Evolutionary conservation across 37 sponge, comb jelly and placozoan genomes (phyloP).

Genomic region (Agelas oroides): DNA sequence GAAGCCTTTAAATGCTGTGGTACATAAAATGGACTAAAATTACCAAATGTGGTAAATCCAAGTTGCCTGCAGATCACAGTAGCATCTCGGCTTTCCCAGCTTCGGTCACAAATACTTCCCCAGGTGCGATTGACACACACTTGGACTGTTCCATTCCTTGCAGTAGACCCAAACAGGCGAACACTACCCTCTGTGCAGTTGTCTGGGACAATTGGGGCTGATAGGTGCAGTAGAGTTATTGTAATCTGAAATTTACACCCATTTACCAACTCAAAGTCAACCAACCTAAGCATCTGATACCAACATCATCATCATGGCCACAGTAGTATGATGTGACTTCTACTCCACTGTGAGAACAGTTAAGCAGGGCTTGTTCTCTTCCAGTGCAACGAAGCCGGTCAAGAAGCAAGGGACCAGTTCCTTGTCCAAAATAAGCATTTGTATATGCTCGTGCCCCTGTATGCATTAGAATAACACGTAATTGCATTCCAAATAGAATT

Average conservation of each 20-base stretch:
- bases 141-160: slow-evolving; percentile 8
- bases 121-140: slow-evolving; percentile 11
- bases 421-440: slow-evolving; percentile 15
- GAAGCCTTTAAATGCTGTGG: no score
- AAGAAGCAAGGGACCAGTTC: slow-evolving; percentile 23
- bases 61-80: slow-evolving; percentile 21
- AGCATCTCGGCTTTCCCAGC: slow-evolving; percentile 11
- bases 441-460: no score
- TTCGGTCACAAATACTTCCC: slow-evolving; percentile 3
- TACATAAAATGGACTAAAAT: no score
- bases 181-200: slow-evolving; percentile 22
- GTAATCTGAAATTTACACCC: no score
- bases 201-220: no score
- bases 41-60: slow-evolving; percentile 11
- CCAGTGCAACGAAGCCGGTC: slow-evolving; percentile 37
- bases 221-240: no score
- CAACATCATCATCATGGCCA: slow-evolving; percentile 49
- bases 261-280: no score
- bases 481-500: no score
- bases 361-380: neutral
- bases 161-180: neutral
- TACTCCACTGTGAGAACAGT: slow-evolving; percentile 5
- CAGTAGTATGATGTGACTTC: slow-evolving; percentile 41
- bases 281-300: slow-evolving; percentile 8
- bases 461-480: no score